phyloP scores from a whole-genome alignment of 2,888 invertebrate genomes.

The Drosophila atripex region DNA sequence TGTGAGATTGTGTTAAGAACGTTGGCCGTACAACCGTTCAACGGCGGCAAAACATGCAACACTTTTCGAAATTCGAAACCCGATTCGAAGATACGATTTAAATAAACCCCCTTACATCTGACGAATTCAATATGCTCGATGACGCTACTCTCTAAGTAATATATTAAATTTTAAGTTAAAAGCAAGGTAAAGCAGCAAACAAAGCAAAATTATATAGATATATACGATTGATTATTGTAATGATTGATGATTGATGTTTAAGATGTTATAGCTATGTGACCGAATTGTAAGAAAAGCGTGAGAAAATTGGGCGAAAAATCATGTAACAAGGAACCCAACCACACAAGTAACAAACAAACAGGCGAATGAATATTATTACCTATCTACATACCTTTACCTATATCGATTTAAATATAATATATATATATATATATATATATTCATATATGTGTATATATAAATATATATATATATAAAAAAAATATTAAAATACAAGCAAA shows the following conservation, averaged over 20 bases:
- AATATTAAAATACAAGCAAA: conserved; percentile 55
- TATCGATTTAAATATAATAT: conserved; percentile 72
- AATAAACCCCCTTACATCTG: conserved; percentile 55
- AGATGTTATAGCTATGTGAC: conserved; percentile 78
- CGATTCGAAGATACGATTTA: conserved; percentile 54
- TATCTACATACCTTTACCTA: conserved; percentile 79
- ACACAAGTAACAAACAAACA: conserved; percentile 59
- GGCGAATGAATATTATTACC: conserved; percentile 76
- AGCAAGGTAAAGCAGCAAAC: conserved; percentile 61
- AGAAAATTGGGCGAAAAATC: conserved; percentile 52
- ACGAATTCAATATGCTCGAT: conserved; percentile 82
- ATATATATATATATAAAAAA: conserved; percentile 60
- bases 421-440: conserved; percentile 48
- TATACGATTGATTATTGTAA: conserved; percentile 72
- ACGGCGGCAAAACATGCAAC: conserved; percentile 41
- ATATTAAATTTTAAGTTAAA: conserved; percentile 66
- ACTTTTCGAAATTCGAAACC: conserved; percentile 36
- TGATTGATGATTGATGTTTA: conserved; percentile 63
- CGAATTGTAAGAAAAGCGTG: conserved; percentile 51
- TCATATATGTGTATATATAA: conserved; percentile 52
- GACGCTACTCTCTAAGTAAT: conserved; percentile 79
- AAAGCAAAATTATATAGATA: conserved; percentile 53
- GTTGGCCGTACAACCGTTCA: conserved; percentile 65
- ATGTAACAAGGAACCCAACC: conserved; percentile 52
- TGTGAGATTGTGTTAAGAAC: conserved; percentile 67